A percentile compares a stretch with the other conserved stretches of the same genome.
These are phyloP conservation scores for Acrocephalus kingi DNA, from an alignment of 2,113 vertebrate genomes.

Conservation along the genomic window DNA sequence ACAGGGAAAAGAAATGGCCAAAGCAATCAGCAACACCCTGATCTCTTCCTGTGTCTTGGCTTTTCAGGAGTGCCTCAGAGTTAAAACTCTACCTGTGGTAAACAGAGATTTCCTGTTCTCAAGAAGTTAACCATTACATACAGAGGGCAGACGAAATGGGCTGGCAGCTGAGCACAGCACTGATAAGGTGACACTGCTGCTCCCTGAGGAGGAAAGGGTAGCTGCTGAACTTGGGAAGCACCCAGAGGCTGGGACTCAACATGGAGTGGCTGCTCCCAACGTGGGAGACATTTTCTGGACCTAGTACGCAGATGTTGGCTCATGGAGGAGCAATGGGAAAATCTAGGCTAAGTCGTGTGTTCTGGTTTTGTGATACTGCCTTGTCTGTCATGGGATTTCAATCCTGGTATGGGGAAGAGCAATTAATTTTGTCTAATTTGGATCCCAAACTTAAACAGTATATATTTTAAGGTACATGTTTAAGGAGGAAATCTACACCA, in stretches of 20 bases:
- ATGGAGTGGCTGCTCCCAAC: neutral
- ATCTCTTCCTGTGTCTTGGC: neutral
- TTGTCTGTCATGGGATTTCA: neutral
- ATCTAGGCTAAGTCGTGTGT: fast-evolving
- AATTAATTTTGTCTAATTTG: neutral
- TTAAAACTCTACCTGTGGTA: constrained; percentile 53
- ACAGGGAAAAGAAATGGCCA: fast-evolving
- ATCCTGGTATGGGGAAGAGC: neutral
- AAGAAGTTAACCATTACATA: constrained; percentile 71
- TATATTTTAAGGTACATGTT: neutral
- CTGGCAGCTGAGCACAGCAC: neutral
- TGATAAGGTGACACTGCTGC: neutral
- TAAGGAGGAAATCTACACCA: neutral
- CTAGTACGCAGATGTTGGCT: neutral
- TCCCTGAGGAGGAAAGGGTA: neutral
- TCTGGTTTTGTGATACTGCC: neutral
- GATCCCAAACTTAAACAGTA: neutral
- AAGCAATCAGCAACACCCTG: neutral
- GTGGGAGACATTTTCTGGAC: neutral
- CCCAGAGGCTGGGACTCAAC: neutral
- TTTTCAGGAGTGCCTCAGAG: neutral
- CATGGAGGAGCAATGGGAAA: neutral
- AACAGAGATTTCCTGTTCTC: constrained; percentile 66
- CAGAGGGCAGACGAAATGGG: constrained; percentile 43
- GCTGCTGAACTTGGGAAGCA: neutral